phyloP scores from a whole-genome alignment of 2,888 invertebrate genomes.

The Rhaphigaster nebulosa region DNA sequence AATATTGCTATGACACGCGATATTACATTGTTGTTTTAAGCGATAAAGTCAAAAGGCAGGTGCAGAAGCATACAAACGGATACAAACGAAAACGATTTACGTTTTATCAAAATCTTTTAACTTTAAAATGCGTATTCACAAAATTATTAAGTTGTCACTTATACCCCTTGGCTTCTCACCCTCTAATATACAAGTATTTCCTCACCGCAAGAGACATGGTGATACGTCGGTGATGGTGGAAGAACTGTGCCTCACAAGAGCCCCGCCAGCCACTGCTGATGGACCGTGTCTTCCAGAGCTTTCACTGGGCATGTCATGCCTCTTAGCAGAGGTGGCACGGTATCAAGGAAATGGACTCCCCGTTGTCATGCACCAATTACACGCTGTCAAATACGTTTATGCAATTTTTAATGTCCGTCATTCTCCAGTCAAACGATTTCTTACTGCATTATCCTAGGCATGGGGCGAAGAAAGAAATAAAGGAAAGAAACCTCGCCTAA shows the following conservation, averaged over 20 bases:
- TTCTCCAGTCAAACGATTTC: neutral
- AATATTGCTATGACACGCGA: too few relatives aligned
- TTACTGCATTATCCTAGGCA: neutral
- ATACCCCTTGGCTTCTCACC: too few relatives aligned
- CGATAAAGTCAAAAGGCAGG: too few relatives aligned
- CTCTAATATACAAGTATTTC: neutral
- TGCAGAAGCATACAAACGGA: too few relatives aligned
- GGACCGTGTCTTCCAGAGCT: constrained; percentile 32
- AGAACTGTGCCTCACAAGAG: neutral
- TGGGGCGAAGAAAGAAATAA: neutral
- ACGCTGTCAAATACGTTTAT: neutral
- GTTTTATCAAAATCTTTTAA: too few relatives aligned
- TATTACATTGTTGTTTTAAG: too few relatives aligned
- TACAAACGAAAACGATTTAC: too few relatives aligned
- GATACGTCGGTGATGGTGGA: neutral
- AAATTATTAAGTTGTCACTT: too few relatives aligned
- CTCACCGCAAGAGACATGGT: constrained; percentile 5
- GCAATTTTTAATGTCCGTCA: neutral
- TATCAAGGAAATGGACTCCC: neutral
- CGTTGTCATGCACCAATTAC: neutral
- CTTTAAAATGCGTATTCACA: too few relatives aligned
- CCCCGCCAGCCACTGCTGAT: constrained; percentile 41
- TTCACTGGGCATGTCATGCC: neutral
- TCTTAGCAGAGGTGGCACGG: neutral
- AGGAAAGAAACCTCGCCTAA: too few relatives aligned